Evolutionary conservation across 2,797 vertebrate genomes (phyloP).

Genomic region (Parambassis ranga): DNA sequence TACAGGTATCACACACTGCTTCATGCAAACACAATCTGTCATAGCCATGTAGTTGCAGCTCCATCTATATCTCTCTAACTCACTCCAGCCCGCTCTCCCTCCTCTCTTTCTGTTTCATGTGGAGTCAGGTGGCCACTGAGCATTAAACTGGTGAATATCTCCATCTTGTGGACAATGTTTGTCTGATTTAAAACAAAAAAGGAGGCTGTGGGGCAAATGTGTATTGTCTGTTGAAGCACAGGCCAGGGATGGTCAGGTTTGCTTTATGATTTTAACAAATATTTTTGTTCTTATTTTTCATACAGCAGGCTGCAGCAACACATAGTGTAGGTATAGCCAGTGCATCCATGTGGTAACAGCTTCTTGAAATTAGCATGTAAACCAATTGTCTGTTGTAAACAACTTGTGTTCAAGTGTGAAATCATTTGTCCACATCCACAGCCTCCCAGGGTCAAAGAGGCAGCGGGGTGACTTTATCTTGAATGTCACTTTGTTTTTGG

Average conservation of each 20-base stretch:
- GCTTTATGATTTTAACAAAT: not conserved
- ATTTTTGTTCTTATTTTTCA: not conserved
- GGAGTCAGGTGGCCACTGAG: conserved; percentile 25
- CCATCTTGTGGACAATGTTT: conserved; percentile 83
- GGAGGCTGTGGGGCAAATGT: not conserved
- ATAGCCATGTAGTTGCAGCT: conserved; percentile 52
- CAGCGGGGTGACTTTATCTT: conserved; percentile 83
- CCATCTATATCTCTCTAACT: conserved; percentile 22
- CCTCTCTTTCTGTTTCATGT: conserved; percentile 30
- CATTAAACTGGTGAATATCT: conserved; percentile 82
- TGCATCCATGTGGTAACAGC: not conserved
- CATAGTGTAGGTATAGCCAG: not conserved
- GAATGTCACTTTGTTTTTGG: conserved; percentile 87
- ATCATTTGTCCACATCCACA: conserved; percentile 70
- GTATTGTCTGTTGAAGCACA: conserved; percentile 10
- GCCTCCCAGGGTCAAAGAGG: conserved; percentile 74
- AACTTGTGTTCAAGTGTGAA: conserved; percentile 67
- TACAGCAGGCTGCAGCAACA: not conserved
- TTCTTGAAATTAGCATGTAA: conserved; percentile 7
- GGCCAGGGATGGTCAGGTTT: conserved; percentile 22
- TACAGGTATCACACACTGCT: conserved; percentile 61
- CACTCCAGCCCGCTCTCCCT: not conserved
- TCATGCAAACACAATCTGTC: conserved; percentile 75
- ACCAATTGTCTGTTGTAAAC: conserved; percentile 57
- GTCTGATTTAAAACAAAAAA: conserved; percentile 2